These are phyloP conservation scores for Lucilia sericata DNA, from an alignment of 1,140 invertebrate species.

Conservation along the genomic window DNA sequence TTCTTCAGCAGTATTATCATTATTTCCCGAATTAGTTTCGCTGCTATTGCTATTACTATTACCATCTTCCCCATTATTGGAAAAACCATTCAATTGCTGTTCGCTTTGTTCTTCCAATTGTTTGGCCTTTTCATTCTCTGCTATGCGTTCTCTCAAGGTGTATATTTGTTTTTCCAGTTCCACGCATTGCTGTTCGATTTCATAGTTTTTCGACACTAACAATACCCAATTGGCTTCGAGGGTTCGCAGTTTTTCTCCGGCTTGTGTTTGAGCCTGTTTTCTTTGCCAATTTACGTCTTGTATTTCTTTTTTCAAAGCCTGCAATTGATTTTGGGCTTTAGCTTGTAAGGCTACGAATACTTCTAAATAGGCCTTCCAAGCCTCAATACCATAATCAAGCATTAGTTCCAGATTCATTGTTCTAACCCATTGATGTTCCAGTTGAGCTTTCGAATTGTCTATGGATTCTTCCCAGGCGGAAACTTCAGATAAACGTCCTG, in stretches of 20 bases:
- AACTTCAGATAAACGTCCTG: conserved; percentile 92
- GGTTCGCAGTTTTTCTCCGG: conserved; percentile 84
- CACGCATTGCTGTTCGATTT: conserved; percentile 79
- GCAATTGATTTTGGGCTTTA: conserved; percentile 60
- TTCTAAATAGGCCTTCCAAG: conserved; percentile 91
- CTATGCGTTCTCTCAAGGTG: not conserved
- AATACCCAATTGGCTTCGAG: conserved; percentile 92
- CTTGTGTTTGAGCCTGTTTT: conserved; percentile 90
- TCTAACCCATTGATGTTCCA: conserved; percentile 94
- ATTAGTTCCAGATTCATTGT: conserved; percentile 95
- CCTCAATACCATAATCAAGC: conserved; percentile 90
- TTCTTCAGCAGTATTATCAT: not conserved
- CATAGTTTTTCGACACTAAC: conserved; percentile 96
- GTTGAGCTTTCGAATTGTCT: conserved; percentile 94
- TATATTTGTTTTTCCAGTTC: conserved; percentile 58
- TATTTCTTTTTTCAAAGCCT: conserved; percentile 80
- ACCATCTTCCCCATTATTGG: not conserved
- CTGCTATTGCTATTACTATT: not conserved
- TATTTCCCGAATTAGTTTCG: not conserved
- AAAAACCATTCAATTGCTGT: not conserved
- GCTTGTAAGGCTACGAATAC: conserved; percentile 76
- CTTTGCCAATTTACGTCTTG: conserved; percentile 95
- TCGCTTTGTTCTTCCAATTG: not conserved
- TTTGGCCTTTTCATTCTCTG: not conserved
- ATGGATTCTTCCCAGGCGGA: conserved; percentile 94